phyloP scores from a whole-genome alignment of 2,797 vertebrate genomes.

The Takifugu rubripes region DNA sequence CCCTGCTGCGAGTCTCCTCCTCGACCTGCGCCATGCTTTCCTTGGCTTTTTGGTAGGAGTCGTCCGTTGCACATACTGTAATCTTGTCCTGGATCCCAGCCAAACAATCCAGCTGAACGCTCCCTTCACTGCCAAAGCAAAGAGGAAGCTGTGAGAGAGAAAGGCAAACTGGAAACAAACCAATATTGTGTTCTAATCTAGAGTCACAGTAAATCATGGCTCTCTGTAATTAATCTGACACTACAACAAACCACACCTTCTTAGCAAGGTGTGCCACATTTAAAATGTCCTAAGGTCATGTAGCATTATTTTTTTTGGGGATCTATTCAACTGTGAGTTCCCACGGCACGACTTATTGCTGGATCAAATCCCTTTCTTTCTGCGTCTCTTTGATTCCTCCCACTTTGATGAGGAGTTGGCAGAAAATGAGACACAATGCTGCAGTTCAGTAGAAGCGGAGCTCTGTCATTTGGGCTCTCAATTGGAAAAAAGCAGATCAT shows the following conservation, averaged over 20 bases:
- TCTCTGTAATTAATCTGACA: slow-evolving; percentile 6
- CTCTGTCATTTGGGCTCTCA: slow-evolving; percentile 51
- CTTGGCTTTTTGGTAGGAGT: slow-evolving; percentile 96
- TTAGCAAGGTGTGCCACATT: slow-evolving; percentile 22
- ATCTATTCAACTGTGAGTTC: slow-evolving; percentile 44
- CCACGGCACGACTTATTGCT: slow-evolving; percentile 39
- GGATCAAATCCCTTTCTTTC: slow-evolving; percentile 52
- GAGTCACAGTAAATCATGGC: slow-evolving; percentile 5
- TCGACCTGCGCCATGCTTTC: slow-evolving; percentile 96
- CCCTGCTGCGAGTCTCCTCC: slow-evolving; percentile 93
- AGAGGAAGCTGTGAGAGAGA: slow-evolving; percentile 26
- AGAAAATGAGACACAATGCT: slow-evolving; percentile 50
- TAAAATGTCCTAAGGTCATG: slow-evolving; percentile 18
- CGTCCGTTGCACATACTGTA: slow-evolving; percentile 94
- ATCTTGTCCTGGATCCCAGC: slow-evolving; percentile 98
- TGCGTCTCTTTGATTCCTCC: slow-evolving; percentile 40
- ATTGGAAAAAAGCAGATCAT: slow-evolving; percentile 47
- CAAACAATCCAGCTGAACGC: slow-evolving; percentile 92
- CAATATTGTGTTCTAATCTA: not conserved
- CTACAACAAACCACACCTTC: slow-evolving; percentile 12
- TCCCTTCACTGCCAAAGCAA: slow-evolving; percentile 82
- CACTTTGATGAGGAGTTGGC: slow-evolving; percentile 59
- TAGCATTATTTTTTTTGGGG: slow-evolving; percentile 27
- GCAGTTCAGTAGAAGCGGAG: slow-evolving; percentile 30
- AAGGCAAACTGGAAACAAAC: not conserved